Base-by-base conservation (phyloP, 2,888 invertebrate species). In the Sinhomidia bicolor region DNA sequence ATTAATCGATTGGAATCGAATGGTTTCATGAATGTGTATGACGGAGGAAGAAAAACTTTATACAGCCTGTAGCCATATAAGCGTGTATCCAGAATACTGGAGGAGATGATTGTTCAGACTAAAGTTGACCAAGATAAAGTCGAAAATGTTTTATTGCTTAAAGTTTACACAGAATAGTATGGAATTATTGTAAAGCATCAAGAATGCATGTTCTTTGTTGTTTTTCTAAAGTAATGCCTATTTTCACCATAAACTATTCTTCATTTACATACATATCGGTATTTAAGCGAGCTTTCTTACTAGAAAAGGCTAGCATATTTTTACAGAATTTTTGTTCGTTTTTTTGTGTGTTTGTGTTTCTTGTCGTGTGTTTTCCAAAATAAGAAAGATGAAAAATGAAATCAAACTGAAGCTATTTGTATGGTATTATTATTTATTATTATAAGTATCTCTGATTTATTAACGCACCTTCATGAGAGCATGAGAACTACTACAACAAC, bases 361-460 rank as follows among this genome's bases (percentile, higher is more conserved):
- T 6, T 47, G 76, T 51, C 12, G 29, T 44, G 23, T 71, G 65
- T 32, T 78, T 23, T 44, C 85, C 79, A 79, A 79, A 79, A 85
- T 51, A 57, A 79, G 79, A 41, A 68, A 65, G 47, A 36, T 68
- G 68, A 60, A 76, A 51, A 51, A 14, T 29, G 26, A 26, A 76
- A 76, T 29, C 26, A 26, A 26, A 76, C 17, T 76, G 36, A 36
- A n/a, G n/a, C n/a, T n/a, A n/a, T n/a, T n/a, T n/a, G n/a, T n/a
- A n/a, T n/a, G n/a, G n/a, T 36, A 36, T 36, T 36, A 36, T 54
- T 57, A 84, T 84, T 85, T 85, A 76, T 76, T 62, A 76, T 60
- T 62, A 54, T 57, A 54, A n/a, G 47, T 36, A 47, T 14, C 36
- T 54, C 26, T 57, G 60, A 80, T 80, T 62, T 62, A 80, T 80